Base-by-base conservation (phyloP, 1,140 invertebrate species). In the Campoletis sonorensis region DNA sequence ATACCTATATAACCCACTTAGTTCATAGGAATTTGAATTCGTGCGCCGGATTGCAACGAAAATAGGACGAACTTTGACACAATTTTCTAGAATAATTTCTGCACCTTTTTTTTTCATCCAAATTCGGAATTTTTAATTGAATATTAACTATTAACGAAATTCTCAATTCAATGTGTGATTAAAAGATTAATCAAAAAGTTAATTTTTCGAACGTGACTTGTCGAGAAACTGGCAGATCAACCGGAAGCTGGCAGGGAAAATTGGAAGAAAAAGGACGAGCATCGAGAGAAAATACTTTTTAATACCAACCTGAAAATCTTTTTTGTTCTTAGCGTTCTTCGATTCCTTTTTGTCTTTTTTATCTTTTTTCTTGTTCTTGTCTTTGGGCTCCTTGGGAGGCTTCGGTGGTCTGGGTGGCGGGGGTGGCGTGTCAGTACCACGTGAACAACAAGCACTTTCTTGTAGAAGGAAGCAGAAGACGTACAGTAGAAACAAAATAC, bases 391-490 rank as follows among this genome's bases (percentile, higher is more conserved):
- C 87, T 95, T 95, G 82, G 96, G 94, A 68, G 94, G 94, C 89
- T 96, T 96, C 86, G 96, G 95, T 78, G 96, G 95, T 85, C 95
- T 95, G 61, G 94, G 94, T 18, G 94, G 93, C 54, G 94, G 94
- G 68, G 94, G 94, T 30, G 94, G 94, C 88, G 95, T 95, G 76
- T 95, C 94, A 82, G 93, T 93, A 51, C 93, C 94, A 80, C 94
- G 94, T 79, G 94, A 94, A 91, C 96, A 97, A 91, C 96, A 97
- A 81, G 96, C 94, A 92, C 96, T 96, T 91, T 98, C 97, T 94
- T 98, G 97, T 79, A 99, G 95, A 80, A 99, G 94, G 94, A 98
- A 99, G 92, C 97, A 97, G 94, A 99, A 99, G 68, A 99, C 97
- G 92, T 99, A 99, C 84, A 98, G 93, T 85, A 99, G 94, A 93